These are phyloP conservation scores for Holothuria leucospilota DNA, from an alignment of 53 echinoderm and acorn worm species.

Conservation along the genomic window DNA sequence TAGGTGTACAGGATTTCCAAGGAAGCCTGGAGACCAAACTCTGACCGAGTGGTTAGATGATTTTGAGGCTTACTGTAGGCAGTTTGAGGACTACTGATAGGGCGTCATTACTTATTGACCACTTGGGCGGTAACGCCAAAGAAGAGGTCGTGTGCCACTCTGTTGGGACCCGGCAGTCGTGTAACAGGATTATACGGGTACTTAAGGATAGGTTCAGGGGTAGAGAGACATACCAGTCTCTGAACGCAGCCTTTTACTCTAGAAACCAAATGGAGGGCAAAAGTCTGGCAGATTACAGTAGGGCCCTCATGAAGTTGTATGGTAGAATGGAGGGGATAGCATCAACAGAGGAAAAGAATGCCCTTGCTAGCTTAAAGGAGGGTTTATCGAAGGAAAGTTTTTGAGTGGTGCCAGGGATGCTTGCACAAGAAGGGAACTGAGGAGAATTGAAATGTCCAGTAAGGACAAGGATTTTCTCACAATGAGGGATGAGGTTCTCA, in stretches of 20 bases:
- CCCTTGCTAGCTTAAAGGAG: conserved; percentile 19
- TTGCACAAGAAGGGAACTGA: conserved; percentile 26
- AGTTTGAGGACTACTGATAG: conserved; percentile 4
- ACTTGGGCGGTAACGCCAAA: conserved; percentile 25
- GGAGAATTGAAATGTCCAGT: conserved; percentile 44
- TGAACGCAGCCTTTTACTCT: conserved; percentile 33
- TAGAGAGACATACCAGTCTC: conserved; percentile 43
- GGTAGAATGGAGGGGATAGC: conserved; percentile 39
- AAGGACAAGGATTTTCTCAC: conserved; percentile 46
- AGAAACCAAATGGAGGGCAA: conserved; percentile 41
- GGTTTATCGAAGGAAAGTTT: conserved; percentile 47
- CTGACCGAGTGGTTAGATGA: conserved; percentile 40
- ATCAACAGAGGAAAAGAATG: conserved; percentile 14
- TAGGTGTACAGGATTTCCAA: conserved; percentile 17
- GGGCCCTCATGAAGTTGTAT: conserved; percentile 44
- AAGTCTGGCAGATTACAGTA: conserved; percentile 49
- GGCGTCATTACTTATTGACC: neutral
- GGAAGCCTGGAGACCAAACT: conserved; percentile 37
- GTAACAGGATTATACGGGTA: neutral
- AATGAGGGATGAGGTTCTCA: conserved; percentile 53
- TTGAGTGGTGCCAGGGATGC: conserved; percentile 34
- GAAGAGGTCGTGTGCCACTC: conserved; percentile 47
- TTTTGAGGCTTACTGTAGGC: conserved; percentile 17
- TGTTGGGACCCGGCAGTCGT: neutral
- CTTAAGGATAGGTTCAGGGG: conserved; percentile 33